phyloP scores from a whole-genome alignment of 2,113 vertebrate species.

The Brachirus orientalis region DNA sequence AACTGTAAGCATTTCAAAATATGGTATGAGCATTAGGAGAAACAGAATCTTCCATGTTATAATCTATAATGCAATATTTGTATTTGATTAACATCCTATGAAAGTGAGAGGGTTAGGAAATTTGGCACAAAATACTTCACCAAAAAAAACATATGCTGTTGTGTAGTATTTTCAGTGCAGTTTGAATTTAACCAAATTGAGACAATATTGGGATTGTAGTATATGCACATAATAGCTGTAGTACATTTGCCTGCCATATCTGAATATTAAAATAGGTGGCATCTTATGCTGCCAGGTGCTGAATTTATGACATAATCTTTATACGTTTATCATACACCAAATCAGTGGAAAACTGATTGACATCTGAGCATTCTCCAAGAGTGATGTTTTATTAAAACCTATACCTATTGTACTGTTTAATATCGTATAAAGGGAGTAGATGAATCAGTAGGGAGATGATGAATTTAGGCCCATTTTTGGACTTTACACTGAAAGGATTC shows the following conservation, averaged over 20 bases:
- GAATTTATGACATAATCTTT: conserved; percentile 80
- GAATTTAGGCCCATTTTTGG: conserved; percentile 70
- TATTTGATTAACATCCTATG: conserved; percentile 62
- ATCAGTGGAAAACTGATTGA: conserved; percentile 73
- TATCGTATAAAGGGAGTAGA: conserved; percentile 74
- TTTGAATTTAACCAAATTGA: conserved; percentile 72
- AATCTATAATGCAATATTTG: conserved; percentile 79
- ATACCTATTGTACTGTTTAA: conserved; percentile 82
- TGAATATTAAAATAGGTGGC: conserved; percentile 72
- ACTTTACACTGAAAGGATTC: conserved; percentile 71
- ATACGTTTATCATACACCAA: conserved; percentile 77
- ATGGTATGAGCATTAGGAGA: conserved; percentile 46
- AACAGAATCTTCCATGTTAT: conserved; percentile 66
- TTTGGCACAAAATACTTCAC: conserved; percentile 76
- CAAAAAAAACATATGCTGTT: conserved; percentile 64
- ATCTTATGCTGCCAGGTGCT: conserved; percentile 81
- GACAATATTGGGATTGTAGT: conserved; percentile 60
- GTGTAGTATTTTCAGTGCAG: conserved; percentile 61
- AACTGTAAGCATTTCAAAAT: conserved; percentile 53
- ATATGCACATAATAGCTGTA: conserved; percentile 71
- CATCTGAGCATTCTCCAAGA: conserved; percentile 73
- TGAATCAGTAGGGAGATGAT: conserved; percentile 62
- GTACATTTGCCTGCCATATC: conserved; percentile 78
- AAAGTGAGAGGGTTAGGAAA: conserved; percentile 52
- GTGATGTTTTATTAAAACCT: conserved; percentile 74